A percentile compares a stretch with the other conserved stretches of the same genome.
Conservation (phyloP, 2,888 invertebrate genomes). For the Chouioia cunea region DNA sequence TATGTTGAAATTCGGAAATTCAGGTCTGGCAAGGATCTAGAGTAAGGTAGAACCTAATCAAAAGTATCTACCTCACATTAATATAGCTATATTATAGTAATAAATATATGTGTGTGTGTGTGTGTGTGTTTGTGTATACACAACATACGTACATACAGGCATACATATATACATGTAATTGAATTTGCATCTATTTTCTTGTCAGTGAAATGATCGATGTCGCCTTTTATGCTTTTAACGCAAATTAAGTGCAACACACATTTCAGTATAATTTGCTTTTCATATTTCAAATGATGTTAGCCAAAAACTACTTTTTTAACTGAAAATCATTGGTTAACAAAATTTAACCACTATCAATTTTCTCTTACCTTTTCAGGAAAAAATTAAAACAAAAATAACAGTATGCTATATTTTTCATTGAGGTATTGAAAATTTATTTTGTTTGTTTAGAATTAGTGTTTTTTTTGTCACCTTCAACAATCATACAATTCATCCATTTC, state of each 20-base stretch:
- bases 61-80: conserved; percentile 47
- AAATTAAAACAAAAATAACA: conserved; percentile 57
- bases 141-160: too few species aligned
- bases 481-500: conserved; percentile 31
- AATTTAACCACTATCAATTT: conserved; percentile 41
- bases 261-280: too few species aligned
- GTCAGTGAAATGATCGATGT: conserved; percentile 21
- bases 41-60: conserved; percentile 60
- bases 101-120: too few species aligned
- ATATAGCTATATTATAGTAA: conserved; percentile 17
- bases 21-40: conserved; percentile 66
- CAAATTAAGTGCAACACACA: too few species aligned
- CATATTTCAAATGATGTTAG: conserved; percentile 6
- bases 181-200: conserved; percentile 40
- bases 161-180: too few species aligned
- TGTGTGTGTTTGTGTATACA: too few species aligned
- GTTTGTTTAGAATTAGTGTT: conserved; percentile 35
- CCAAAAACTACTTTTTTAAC: conserved; percentile 23
- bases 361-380: conserved; percentile 58
- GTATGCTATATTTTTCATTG: conserved; percentile 56
- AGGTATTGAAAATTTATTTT: conserved; percentile 59
- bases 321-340: conserved; percentile 25
- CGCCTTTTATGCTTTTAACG: too few species aligned
- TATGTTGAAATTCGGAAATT: conserved; percentile 50
- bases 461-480: conserved; percentile 35